phyloP scores from a whole-genome alignment of 2,113 vertebrate genomes.

The Xenopus borealis region DNA sequence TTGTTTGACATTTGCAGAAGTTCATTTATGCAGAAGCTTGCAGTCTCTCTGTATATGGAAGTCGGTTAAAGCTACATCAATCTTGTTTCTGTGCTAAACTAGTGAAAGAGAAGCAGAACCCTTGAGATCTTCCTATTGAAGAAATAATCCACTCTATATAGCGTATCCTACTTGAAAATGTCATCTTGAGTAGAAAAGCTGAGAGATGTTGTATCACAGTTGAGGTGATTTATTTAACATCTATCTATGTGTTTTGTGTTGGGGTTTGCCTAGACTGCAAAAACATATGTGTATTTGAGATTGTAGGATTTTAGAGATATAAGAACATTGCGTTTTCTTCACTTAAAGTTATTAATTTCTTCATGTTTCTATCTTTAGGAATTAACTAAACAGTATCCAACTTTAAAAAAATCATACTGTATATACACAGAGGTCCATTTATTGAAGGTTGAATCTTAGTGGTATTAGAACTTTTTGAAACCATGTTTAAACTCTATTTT shows the following conservation, averaged over 20 bases:
- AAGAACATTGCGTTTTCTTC: too few relatives aligned
- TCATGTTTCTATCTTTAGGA: too few relatives aligned
- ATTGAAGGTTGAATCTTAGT: too few relatives aligned
- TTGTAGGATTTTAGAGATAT: neutral
- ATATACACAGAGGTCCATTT: too few relatives aligned
- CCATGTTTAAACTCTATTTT: too few relatives aligned
- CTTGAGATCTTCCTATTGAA: slow-evolving; percentile 4
- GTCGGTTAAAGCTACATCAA: slow-evolving; percentile 6
- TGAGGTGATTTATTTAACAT: neutral
- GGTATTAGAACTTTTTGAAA: too few relatives aligned
- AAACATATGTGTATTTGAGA: neutral
- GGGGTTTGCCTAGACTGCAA: neutral
- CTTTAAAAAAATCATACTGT: too few relatives aligned
- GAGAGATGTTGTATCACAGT: neutral
- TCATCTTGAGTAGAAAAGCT: slow-evolving; percentile 4
- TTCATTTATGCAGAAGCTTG: neutral
- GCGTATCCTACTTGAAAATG: slow-evolving; percentile 10
- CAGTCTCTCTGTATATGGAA: slow-evolving; percentile 7
- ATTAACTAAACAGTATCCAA: too few relatives aligned
- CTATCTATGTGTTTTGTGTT: neutral
- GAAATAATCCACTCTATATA: slow-evolving; percentile 13
- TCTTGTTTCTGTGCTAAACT: neutral
- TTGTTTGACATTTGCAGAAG: slow-evolving; percentile 41
- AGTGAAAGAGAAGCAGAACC: neutral
- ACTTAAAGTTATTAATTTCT: too few relatives aligned